These are phyloP conservation scores for Mesitornis unicolor DNA, from an alignment of 2,113 vertebrate species.

Conservation along the genomic window DNA sequence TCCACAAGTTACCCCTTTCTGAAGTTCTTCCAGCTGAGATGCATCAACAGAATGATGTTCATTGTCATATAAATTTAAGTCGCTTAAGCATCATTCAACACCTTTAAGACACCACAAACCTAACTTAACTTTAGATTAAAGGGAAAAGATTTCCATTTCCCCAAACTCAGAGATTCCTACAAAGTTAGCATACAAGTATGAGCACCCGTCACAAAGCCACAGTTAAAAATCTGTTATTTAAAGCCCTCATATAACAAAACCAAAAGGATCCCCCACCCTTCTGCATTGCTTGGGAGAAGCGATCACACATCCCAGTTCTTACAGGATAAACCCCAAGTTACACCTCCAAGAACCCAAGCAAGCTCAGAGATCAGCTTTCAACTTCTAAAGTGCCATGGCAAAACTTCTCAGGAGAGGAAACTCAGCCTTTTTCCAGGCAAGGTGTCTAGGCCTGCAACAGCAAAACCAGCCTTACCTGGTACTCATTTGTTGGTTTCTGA, in stretches of 20 bases:
- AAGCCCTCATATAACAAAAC: background rate
- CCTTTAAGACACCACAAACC: background rate
- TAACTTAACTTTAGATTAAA: background rate
- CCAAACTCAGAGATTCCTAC: background rate
- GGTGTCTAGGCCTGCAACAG: background rate
- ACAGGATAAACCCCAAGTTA: background rate
- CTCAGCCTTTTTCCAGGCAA: background rate
- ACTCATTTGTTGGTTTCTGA: background rate
- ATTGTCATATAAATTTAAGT: background rate
- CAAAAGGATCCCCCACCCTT: rapidly evolving
- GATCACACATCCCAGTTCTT: background rate
- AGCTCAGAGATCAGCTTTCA: background rate
- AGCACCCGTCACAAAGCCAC: background rate
- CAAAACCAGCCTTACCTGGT: background rate
- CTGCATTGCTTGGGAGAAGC: background rate
- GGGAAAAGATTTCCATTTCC: background rate
- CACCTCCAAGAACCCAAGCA: background rate
- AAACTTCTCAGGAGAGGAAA: background rate
- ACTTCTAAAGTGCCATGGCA: background rate
- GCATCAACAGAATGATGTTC: background rate
- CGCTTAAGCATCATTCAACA: background rate
- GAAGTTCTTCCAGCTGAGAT: background rate
- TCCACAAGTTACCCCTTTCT: background rate
- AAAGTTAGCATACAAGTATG: background rate
- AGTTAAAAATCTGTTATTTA: background rate